Evolutionary conservation across 2,888 invertebrate genomes (phyloP).

Genomic region (Pachliopta kotzebuea): DNA sequence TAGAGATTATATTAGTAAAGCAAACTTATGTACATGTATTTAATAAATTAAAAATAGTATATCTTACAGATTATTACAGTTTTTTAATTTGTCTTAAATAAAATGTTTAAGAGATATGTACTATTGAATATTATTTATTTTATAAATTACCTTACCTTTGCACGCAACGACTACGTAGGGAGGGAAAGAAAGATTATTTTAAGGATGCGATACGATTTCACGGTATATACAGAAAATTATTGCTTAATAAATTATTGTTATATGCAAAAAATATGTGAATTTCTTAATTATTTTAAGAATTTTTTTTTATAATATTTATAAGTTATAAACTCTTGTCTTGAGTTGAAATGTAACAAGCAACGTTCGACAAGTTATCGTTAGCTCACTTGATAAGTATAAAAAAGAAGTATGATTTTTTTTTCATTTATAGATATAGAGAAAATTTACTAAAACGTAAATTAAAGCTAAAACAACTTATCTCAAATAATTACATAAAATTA

Average conservation of each 20-base stretch:
- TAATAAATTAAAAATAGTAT: neutral
- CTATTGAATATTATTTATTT: slow-evolving; percentile 10
- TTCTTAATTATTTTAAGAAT: neutral
- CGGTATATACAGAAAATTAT: neutral
- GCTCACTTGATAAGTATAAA: slow-evolving; percentile 6
- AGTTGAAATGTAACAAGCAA: slow-evolving; percentile 11
- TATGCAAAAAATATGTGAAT: neutral
- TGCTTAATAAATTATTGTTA: neutral
- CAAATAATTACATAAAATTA: neutral
- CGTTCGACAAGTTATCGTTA: slow-evolving; percentile 1
- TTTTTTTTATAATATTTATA: neutral
- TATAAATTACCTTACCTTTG: slow-evolving; percentile 21
- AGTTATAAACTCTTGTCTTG: slow-evolving; percentile 4
- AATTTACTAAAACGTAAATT: neutral
- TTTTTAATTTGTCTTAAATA: neutral
- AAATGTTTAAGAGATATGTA: neutral
- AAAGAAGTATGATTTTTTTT: neutral
- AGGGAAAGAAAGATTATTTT: slow-evolving; percentile 23
- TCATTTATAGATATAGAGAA: neutral
- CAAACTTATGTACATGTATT: neutral
- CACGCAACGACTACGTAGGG: slow-evolving; percentile 25
- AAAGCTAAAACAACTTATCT: neutral
- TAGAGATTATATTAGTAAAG: slow-evolving; percentile 7
- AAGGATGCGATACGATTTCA: slow-evolving; percentile 11
- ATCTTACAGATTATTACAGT: neutral